Evolutionary conservation across 2,113 vertebrate species (phyloP).

Genomic region (Procavia capensis): DNA sequence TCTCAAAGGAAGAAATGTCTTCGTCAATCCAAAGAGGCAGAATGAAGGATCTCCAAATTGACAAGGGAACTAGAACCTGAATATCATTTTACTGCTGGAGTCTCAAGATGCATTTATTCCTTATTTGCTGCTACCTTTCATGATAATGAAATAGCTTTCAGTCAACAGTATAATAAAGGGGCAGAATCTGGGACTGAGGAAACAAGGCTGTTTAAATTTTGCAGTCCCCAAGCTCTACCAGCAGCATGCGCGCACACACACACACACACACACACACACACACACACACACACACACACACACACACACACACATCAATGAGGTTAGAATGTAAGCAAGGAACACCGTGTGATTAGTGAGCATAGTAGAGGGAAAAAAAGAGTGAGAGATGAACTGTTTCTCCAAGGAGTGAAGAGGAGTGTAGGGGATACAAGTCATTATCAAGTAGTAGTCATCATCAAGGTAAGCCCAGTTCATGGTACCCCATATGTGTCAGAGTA

Average conservation of each 20-base stretch:
- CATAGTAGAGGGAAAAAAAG: rapidly evolving
- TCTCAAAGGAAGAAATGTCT: background rate
- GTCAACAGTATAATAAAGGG: background rate
- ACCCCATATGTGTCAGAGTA: background rate
- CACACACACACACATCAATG: background rate
- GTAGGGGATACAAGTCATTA: no score
- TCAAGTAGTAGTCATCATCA: no score
- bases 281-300: background rate
- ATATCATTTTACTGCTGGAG: background rate
- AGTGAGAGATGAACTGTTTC: rapidly evolving
- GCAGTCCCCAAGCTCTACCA: background rate
- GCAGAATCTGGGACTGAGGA: background rate
- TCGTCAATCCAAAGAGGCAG: background rate
- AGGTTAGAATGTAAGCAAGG: background rate
- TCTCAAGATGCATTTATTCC: background rate
- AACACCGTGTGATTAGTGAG: rapidly evolving
- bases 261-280: background rate
- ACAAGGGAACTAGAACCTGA: background rate
- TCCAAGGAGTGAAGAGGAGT: background rate
- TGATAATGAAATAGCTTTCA: background rate
- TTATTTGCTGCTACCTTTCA: background rate
- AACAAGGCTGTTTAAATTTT: background rate
- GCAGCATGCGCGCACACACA: no score
- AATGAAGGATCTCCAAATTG: background rate
- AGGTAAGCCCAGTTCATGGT: background rate